These are phyloP conservation scores for Scopus umbretta DNA, from an alignment of 2,113 vertebrate species.

Conservation along the genomic window DNA sequence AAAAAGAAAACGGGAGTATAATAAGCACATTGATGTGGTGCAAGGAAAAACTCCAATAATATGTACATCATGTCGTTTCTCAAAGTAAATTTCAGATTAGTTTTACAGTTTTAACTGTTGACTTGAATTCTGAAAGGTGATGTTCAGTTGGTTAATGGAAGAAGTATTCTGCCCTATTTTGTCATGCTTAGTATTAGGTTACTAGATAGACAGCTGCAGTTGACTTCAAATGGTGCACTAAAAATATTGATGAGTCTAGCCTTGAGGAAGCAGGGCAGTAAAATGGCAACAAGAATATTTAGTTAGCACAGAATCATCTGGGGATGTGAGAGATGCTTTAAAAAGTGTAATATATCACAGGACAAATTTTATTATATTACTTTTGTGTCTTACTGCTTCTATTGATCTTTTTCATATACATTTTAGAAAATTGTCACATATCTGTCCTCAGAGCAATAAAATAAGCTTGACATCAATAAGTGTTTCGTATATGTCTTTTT, in stretches of 20 bases:
- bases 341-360: background rate
- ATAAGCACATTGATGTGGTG: background rate
- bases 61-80: background rate
- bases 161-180: background rate
- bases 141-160: background rate
- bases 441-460: background rate
- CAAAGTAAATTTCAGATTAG: background rate
- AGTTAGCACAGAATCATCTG: background rate
- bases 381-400: constrained; percentile 16
- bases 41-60: background rate
- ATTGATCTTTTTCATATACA: constrained; percentile 8
- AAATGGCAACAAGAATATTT: background rate
- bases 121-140: background rate
- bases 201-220: background rate
- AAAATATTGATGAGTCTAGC: background rate
- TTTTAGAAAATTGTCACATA: background rate
- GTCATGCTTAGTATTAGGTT: background rate
- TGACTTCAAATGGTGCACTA: background rate
- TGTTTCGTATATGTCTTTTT: background rate
- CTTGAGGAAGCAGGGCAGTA: background rate
- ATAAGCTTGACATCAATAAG: background rate
- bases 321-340: background rate
- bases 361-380: background rate
- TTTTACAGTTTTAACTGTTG: background rate
- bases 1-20: background rate